Conservation (phyloP, 37 sponge, comb jelly and placozoan genomes). For the Halisarca cf. caerulea region DNA sequence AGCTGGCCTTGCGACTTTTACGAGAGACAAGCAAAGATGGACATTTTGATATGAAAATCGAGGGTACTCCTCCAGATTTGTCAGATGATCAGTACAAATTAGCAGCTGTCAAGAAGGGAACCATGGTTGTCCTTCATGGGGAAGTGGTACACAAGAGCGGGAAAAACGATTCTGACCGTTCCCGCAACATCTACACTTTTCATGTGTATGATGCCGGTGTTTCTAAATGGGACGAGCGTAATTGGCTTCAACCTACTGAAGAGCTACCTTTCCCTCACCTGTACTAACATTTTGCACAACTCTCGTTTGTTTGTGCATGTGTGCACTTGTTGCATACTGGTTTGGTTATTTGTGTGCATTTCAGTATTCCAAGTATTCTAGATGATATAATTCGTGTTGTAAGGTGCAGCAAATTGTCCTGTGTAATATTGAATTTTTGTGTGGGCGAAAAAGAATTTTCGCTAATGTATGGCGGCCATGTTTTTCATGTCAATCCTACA, state of each 20-base stretch:
- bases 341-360: too few relatives aligned
- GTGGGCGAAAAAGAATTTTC: too few relatives aligned
- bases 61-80: conserved; percentile 42
- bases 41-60: conserved; percentile 16
- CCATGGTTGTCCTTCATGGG: conserved; percentile 91
- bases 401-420: too few relatives aligned
- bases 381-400: too few relatives aligned
- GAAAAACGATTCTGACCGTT: conserved; percentile 66
- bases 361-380: too few relatives aligned
- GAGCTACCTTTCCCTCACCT: conserved; percentile 65
- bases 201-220: conserved; percentile 89
- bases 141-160: conserved; percentile 92
- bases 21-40: conserved; percentile 45
- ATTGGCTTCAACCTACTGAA: conserved; percentile 93
- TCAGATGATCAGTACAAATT: conserved; percentile 61
- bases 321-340: too few relatives aligned
- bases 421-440: too few relatives aligned
- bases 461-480: too few relatives aligned
- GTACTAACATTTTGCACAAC: conserved; percentile 45
- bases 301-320: too few relatives aligned
- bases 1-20: conserved; percentile 31
- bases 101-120: conserved; percentile 75
- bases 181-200: conserved; percentile 94
- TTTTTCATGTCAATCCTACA: too few relatives aligned
- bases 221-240: conserved; percentile 81